Evolutionary conservation across 1,140 invertebrate genomes (phyloP).

Genomic region (Adoxophyes honmai): DNA sequence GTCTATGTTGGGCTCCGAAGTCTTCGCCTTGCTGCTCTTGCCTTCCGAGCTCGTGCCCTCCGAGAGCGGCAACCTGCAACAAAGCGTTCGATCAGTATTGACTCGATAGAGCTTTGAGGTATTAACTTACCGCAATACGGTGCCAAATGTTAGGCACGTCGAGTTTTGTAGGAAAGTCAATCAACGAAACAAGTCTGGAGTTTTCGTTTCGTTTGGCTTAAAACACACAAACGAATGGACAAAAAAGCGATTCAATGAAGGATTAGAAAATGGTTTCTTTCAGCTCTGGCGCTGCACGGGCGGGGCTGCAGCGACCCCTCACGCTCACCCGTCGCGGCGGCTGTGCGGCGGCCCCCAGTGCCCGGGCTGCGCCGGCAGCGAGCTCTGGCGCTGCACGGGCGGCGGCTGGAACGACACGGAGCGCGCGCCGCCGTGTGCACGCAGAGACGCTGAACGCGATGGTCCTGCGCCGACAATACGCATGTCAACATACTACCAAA

Average conservation of each 20-base stretch:
- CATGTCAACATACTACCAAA: too few species aligned
- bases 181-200: too few species aligned
- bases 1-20: conserved; percentile 95
- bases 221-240: too few species aligned
- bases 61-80: conserved; percentile 46
- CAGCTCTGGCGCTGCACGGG: conserved; percentile 26
- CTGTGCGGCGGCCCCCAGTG: conserved; percentile 37
- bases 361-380: conserved; percentile 43
- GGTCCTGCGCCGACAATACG: conserved; percentile 58
- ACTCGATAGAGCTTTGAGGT: too few species aligned
- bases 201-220: too few species aligned
- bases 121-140: too few species aligned
- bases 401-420: conserved; percentile 69
- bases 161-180: too few species aligned
- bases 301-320: not conserved
- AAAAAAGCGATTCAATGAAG: too few species aligned
- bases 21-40: conserved; percentile 75
- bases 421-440: conserved; percentile 73
- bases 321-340: conserved; percentile 16
- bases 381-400: conserved; percentile 55
- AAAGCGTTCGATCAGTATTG: not conserved
- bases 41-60: conserved; percentile 63
- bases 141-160: too few species aligned
- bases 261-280: too few species aligned
- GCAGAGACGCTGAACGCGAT: conserved; percentile 85